Percentiles rank a stretch among this genome's conserved stretches.
phyloP scores from a whole-genome alignment of 2,113 vertebrate species.

The Anoplopoma fimbria region DNA sequence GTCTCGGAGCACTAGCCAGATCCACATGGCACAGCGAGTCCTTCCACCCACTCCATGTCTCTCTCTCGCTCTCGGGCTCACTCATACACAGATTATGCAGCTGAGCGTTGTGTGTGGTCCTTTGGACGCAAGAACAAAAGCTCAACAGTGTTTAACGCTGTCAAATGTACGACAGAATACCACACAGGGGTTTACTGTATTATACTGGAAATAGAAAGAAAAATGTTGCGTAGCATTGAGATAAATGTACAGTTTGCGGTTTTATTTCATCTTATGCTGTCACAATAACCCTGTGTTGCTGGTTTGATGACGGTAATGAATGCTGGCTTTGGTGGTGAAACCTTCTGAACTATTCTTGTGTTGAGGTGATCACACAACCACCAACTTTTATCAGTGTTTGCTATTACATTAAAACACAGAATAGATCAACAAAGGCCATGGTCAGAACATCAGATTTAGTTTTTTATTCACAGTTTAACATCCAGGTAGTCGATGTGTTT shows the following conservation, averaged over 20 bases:
- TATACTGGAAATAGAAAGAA: conserved; percentile 47
- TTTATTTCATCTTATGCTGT: conserved; percentile 1
- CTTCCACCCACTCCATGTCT: conserved; percentile 74
- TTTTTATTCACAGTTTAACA: background rate
- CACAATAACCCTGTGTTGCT: background rate
- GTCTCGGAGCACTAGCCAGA: conserved; percentile 50
- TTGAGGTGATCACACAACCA: background rate
- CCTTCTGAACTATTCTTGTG: background rate
- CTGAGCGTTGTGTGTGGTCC: conserved; percentile 73
- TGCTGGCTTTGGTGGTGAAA: background rate
- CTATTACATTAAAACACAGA: background rate
- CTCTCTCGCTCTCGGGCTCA: conserved; percentile 33
- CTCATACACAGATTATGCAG: conserved; percentile 62
- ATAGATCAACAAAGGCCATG: background rate
- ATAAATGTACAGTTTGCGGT: background rate
- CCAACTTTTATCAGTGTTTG: background rate
- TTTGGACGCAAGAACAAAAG: conserved; percentile 72
- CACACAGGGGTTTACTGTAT: conserved; percentile 36
- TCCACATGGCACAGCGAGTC: conserved; percentile 74
- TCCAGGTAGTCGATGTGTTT: background rate
- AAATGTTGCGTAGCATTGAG: conserved; percentile 14
- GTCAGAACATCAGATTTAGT: background rate
- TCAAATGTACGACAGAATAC: conserved; percentile 61
- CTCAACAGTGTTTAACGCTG: conserved; percentile 55
- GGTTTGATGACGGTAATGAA: conserved; percentile 20